Base-by-base conservation (phyloP, 1,140 invertebrate genomes). In the Drosophila pectinifera region DNA sequence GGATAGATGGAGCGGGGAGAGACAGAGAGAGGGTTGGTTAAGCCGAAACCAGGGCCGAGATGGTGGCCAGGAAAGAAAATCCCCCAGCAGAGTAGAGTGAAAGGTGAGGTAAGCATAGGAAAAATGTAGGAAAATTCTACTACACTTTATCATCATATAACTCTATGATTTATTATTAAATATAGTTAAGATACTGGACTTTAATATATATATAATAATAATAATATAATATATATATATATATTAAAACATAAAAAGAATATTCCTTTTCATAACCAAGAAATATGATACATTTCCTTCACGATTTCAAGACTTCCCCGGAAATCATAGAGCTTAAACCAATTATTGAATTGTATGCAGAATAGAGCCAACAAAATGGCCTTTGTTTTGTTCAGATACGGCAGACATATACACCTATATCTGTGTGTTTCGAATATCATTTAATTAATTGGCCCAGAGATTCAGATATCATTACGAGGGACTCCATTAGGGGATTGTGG, bases 401-500 rank as follows among this genome's bases (percentile, higher is more conserved):
- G 4, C 8, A 46, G 22, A 28, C 8, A 64, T 10, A 48, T 53
- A 10, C 10, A 26, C 10, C 3, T 10, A 26, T 18, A 5, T n/a
- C 13, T 24, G 1, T n/a, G 11, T 48, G 8, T 38, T 43, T 20
- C 18, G n/a, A 46, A 49, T 24, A 51, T 51, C 34, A 51, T 42
- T 51, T 65, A 68, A 68, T 68, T 51, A 68, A 68, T 68, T 49
- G 36, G n/a, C 36, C 13, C 7, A 2, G 16, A 42, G 43, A 65
- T 65, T 65, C 59, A 53, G 62, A 68, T 68, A 68, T 67, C 64
- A 65, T 51, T 65, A 53, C 64, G 4, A 22, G 22, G n/a, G 20
- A 46, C 36, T 34, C 26, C 59, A 68, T 39, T 59, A 49, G 39
- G 28, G 5, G 14, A 18, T 45, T 49, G n/a, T 61, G 42, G 6